Percentiles rank a stretch among this genome's conserved stretches.
Evolutionary conservation across 2,113 vertebrate species (phyloP).

Genomic region (Onychostoma macrolepis): DNA sequence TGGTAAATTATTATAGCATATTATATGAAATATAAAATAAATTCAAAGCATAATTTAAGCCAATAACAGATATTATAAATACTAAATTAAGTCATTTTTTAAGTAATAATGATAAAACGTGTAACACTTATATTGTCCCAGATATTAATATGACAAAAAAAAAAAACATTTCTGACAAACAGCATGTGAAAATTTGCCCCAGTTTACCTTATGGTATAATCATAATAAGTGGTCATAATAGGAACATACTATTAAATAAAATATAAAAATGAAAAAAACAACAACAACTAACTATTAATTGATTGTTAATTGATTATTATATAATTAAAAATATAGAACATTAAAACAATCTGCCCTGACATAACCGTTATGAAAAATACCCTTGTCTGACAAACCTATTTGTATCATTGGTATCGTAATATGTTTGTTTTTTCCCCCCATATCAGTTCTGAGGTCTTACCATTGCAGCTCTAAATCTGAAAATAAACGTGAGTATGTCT

Average conservation of each 20-base stretch:
- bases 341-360: background rate
- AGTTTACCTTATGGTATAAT: background rate
- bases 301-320: too few relatives aligned
- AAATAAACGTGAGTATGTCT: background rate
- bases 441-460: background rate
- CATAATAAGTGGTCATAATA: background rate
- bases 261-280: too few relatives aligned
- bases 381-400: background rate
- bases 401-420: background rate
- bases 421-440: background rate
- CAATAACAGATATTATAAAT: background rate
- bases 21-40: background rate
- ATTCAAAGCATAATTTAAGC: background rate
- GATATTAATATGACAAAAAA: background rate
- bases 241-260: background rate
- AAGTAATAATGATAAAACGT: background rate
- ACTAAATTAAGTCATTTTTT: background rate
- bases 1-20: background rate
- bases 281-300: too few relatives aligned
- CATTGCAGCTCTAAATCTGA: background rate
- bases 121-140: background rate
- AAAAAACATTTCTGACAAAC: background rate
- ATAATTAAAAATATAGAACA: too few relatives aligned
- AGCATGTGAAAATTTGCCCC: background rate
- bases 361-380: background rate